phyloP scores from a whole-genome alignment of 1,140 invertebrate species.

The Macrocentrus cingulum region DNA sequence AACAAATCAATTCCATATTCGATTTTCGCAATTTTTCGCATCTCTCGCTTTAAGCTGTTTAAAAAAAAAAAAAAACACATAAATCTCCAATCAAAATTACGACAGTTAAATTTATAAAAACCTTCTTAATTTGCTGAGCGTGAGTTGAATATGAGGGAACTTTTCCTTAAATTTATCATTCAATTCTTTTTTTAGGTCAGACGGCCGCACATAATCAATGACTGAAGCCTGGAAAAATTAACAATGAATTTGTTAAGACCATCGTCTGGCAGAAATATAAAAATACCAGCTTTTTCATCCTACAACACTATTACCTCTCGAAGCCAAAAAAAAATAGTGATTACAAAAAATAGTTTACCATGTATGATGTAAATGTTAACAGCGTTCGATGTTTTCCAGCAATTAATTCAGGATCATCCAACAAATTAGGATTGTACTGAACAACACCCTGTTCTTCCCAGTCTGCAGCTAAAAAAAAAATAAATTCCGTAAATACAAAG shows the following conservation, averaged over 20 bases:
- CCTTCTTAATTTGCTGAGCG: constrained; percentile 95
- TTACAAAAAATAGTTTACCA: constrained; percentile 66
- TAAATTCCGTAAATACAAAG: too few species aligned
- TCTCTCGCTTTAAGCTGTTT: constrained; percentile 87
- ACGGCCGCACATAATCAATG: constrained; percentile 94
- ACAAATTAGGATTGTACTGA: constrained; percentile 82
- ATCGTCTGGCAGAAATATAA: too few species aligned
- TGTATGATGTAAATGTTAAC: constrained; percentile 93
- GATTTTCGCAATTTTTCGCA: constrained; percentile 88
- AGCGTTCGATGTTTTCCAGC: constrained; percentile 93
- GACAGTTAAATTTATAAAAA: too few species aligned
- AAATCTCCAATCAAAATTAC: neutral
- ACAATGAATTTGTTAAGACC: neutral
- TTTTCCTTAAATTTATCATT: constrained; percentile 97
- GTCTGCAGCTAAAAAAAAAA: constrained; percentile 47
- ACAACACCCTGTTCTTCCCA: constrained; percentile 55
- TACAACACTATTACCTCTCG: too few species aligned
- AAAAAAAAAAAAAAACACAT: constrained; percentile 23
- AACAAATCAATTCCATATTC: constrained; percentile 85
- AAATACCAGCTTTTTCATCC: too few species aligned
- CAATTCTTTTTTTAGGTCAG: constrained; percentile 95
- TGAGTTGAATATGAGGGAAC: constrained; percentile 92
- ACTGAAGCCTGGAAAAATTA: constrained; percentile 74
- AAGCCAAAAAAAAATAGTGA: too few species aligned
- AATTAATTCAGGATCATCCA: constrained; percentile 94